Evolutionary conservation across 2,797 vertebrate genomes (phyloP), one percentile per base, ranked within the genome.

Genomic region (Aselliscus stoliczkanus): DNA sequence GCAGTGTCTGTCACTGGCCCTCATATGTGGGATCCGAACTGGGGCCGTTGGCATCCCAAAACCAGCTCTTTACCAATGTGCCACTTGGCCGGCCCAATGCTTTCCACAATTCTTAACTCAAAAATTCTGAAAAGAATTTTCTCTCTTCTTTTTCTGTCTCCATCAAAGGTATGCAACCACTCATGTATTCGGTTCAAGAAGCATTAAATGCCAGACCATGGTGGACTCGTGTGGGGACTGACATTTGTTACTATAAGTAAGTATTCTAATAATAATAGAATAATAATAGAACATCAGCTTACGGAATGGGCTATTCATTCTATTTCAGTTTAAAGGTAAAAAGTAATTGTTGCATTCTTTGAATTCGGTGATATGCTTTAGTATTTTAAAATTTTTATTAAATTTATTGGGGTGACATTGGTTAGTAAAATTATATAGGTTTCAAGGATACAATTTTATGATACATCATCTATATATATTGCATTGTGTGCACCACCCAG

Each of bases 241-340:
- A 99, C 98, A 99, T 99, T 98, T 99, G 99, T 98, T 99, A 99
- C 97, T 99, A 99, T 98, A 99, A 99, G 99, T 99, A 98, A 98
- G 99, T 99, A 95, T 60, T 69, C n/a, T 70, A 69, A 37, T 39
- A 62, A 37, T 93, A 88, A 6, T 65, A 56, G 89, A 69, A 37
- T 39, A 62, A 37, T 93, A 88, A 6, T 65, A 56, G 89, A 85
- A 34, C 5, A 21, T 29, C 79, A 83, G 37, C 80, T 87, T 47
- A 76, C n/a, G 70, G 42, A 65, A 29, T 3, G 14, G 27, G 23
- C 7, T 52, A 25, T 60, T 72, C 18, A 75, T 58, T 93, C 42
- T 73, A 37, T 12, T 95, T 95, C 67, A 93, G 21, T 69, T 20
- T 90, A 64, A 82, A 47, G 29, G 42, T 29, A 81, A 42, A 87